phyloP scores from a whole-genome alignment of 1,140 invertebrate genomes.

The Zaprionus capensis region DNA sequence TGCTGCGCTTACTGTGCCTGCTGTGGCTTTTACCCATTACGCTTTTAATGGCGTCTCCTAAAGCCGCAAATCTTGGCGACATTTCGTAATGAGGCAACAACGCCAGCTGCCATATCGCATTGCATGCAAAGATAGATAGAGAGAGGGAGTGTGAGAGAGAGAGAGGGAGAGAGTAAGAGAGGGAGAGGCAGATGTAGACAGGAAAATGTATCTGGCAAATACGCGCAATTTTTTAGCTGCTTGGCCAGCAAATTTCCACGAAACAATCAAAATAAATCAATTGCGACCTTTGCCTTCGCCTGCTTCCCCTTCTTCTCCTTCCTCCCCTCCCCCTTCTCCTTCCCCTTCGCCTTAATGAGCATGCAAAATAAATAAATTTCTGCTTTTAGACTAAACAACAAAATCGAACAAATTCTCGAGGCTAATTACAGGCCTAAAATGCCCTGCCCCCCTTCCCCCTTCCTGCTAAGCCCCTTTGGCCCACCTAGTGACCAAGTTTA shows the following conservation, averaged over 20 bases:
- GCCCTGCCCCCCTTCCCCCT: neutral
- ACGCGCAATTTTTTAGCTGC: constrained; percentile 19
- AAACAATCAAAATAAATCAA: constrained; percentile 8
- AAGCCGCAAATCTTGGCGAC: constrained; percentile 57
- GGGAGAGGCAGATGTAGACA: neutral
- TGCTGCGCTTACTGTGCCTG: constrained; percentile 1
- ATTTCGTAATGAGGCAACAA: constrained; percentile 49
- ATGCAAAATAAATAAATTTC: constrained; percentile 13
- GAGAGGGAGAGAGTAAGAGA: neutral
- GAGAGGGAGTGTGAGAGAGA: neutral
- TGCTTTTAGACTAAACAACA: constrained; percentile 4
- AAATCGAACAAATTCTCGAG: constrained; percentile 11
- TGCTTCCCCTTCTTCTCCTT: constrained; percentile 13
- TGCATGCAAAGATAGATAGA: neutral
- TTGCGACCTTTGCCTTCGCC: constrained; percentile 32
- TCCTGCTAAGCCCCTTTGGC: neutral
- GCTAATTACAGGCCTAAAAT: constrained; percentile 25
- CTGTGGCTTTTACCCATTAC: constrained; percentile 51
- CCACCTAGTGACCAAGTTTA: constrained; percentile 10
- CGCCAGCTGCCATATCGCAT: constrained; percentile 23
- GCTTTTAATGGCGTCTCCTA: constrained; percentile 45
- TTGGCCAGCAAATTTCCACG: neutral
- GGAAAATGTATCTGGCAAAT: constrained; percentile 28
- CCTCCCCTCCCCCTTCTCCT: neutral
- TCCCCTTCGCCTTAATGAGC: constrained; percentile 17